Evolutionary conservation across 2,888 invertebrate species (phyloP), one percentile per base, ranked within the genome.

Genomic region (Xestia sexstrigata): DNA sequence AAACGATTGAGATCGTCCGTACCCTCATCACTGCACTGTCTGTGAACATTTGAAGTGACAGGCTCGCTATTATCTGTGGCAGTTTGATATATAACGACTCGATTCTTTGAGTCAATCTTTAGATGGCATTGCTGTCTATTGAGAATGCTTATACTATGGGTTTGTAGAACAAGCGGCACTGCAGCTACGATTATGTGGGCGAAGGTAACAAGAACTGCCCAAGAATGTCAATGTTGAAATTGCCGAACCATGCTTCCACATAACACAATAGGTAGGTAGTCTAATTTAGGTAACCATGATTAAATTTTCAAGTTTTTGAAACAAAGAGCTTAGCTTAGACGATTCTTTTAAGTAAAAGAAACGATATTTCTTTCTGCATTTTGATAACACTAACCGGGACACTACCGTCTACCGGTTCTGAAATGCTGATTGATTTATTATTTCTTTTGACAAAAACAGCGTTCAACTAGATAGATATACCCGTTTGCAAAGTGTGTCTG

Each of bases 11-110:
- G 42, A 45, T 63, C 49, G 17, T 62, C 47, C 3, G n/a, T 35
- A 81, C 65, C 79, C 81, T 52, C 45, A 52, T 81, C 69, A 74
- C 35, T 52, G 15, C 39, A 20, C 52, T 20, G 15, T 13, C 52
- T 20, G 15, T 13, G n/a, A 26, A 52, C n/a, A 72, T 74, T 49
- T 65, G 58, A 74, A 42, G 17, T 60, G 58, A 79, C 42, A 72
- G 65, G 55, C n/a, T 7, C 17, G 23, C 66, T 42, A 78, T 72
- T 55, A 42, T 35, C 49, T 42, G n/a, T 9, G 9, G 26, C 47
- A 30, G 30, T 49, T 42, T 45, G 49, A 55, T 55, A n/a, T n/a
- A n/a, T n/a, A 26, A 52, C 26, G n/a, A n/a, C 13, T 49, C 20
- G 20, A 45, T 71, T 65, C 13, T 55, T 13, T 42, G 65, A 15